Percentiles rank a stretch among this genome's conserved stretches.
Conservation (phyloP, 2,113 vertebrate genomes). For the Colius striatus region DNA sequence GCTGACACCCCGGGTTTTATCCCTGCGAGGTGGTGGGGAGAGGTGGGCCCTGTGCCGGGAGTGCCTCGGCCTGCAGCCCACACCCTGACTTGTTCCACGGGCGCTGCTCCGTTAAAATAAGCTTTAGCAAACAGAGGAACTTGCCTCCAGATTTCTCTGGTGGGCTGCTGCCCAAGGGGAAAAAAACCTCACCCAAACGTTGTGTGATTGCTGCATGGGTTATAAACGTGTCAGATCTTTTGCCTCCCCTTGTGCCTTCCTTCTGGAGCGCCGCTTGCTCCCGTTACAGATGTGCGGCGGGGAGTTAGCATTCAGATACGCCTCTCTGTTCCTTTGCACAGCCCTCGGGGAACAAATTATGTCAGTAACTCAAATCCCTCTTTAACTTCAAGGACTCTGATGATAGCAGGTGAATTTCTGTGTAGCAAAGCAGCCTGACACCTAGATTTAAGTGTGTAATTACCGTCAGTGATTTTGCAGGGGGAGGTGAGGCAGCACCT, state of each 20-base stretch:
- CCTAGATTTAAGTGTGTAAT: conserved; percentile 32
- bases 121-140: background rate
- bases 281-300: fast-evolving
- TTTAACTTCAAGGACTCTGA: conserved; percentile 39
- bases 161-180: background rate
- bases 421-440: background rate
- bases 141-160: background rate
- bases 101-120: fast-evolving
- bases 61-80: too few species aligned
- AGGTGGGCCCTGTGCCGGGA: too few species aligned
- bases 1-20: too few species aligned
- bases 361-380: conserved; percentile 33
- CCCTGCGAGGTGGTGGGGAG: too few species aligned
- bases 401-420: background rate
- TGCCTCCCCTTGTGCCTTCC: background rate
- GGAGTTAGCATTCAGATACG: background rate
- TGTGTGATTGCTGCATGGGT: background rate
- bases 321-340: background rate
- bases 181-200: background rate
- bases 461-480: background rate
- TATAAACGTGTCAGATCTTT: background rate
- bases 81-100: too few species aligned
- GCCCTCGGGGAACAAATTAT: conserved; percentile 43
- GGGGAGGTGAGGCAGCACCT: background rate
- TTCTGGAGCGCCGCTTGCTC: background rate